These are phyloP conservation scores for Galago senegalensis DNA, from an alignment of 2,797 vertebrate species.

Conservation along the genomic window DNA sequence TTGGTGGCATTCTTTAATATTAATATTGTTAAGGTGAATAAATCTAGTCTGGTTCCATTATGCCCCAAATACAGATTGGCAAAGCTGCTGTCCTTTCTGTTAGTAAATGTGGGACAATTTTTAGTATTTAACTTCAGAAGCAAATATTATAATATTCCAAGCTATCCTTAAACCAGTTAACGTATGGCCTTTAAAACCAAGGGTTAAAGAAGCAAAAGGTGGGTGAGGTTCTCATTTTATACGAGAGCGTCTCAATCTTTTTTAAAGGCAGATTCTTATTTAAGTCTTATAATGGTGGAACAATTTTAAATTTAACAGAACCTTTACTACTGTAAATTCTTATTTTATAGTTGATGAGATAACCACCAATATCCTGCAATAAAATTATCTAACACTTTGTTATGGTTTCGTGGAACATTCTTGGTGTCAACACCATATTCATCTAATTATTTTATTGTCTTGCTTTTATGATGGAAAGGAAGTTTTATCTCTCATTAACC, in stretches of 20 bases:
- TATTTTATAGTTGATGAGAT: neutral
- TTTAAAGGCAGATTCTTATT: neutral
- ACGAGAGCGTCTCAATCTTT: neutral
- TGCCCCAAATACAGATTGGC: neutral
- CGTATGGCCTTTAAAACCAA: neutral
- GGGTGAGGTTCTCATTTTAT: neutral
- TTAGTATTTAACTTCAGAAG: constrained; percentile 17
- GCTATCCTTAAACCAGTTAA: neutral
- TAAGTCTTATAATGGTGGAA: neutral
- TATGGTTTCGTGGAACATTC: neutral
- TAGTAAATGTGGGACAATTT: neutral
- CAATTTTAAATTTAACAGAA: neutral
- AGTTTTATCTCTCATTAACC: neutral
- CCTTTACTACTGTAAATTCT: neutral
- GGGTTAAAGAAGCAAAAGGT: neutral
- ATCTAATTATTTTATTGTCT: constrained; percentile 1
- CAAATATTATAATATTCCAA: neutral
- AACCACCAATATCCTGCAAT: neutral
- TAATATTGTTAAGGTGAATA: neutral
- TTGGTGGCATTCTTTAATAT: neutral
- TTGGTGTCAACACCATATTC: neutral
- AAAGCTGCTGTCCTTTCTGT: neutral
- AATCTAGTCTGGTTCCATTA: neutral
- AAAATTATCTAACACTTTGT: neutral
- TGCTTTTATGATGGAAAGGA: neutral